Evolutionary conservation across 1,140 invertebrate species (phyloP).

Genomic region (Helicoverpa zea): DNA sequence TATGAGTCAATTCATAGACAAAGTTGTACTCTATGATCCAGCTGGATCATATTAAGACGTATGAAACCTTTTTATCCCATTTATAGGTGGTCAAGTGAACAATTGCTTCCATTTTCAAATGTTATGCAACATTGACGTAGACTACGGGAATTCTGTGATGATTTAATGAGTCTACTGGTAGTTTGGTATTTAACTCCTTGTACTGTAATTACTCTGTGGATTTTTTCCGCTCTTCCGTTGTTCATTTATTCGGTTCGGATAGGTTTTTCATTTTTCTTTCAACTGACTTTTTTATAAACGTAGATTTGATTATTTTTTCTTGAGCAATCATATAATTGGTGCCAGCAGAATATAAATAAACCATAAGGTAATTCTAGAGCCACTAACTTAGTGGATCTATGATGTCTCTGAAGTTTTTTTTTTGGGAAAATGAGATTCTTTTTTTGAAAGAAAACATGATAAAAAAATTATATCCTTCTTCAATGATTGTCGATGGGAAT

Average conservation of each 20-base stretch:
- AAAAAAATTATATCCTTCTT: too few species aligned
- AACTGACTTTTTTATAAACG: too few species aligned
- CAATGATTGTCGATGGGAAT: too few species aligned
- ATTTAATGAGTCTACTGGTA: background rate
- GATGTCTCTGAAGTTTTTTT: too few species aligned
- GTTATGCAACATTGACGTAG: slow-evolving; percentile 6
- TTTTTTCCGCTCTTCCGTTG: background rate
- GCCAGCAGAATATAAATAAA: too few species aligned
- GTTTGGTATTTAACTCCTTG: background rate
- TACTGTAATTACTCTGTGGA: background rate
- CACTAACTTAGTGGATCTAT: too few species aligned
- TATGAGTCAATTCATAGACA: background rate
- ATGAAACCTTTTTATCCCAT: background rate
- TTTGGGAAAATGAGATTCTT: too few species aligned
- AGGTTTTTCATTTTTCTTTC: too few species aligned
- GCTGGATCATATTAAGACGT: background rate
- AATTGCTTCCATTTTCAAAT: background rate
- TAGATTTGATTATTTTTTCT: too few species aligned
- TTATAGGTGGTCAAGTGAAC: background rate
- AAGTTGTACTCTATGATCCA: background rate
- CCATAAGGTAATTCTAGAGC: too few species aligned
- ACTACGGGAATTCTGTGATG: background rate
- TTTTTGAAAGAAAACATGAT: too few species aligned
- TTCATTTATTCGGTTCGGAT: background rate
- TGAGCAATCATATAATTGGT: too few species aligned